Evolutionary conservation across 2,888 invertebrate genomes (phyloP).

Genomic region (Drosophila infuscata): DNA sequence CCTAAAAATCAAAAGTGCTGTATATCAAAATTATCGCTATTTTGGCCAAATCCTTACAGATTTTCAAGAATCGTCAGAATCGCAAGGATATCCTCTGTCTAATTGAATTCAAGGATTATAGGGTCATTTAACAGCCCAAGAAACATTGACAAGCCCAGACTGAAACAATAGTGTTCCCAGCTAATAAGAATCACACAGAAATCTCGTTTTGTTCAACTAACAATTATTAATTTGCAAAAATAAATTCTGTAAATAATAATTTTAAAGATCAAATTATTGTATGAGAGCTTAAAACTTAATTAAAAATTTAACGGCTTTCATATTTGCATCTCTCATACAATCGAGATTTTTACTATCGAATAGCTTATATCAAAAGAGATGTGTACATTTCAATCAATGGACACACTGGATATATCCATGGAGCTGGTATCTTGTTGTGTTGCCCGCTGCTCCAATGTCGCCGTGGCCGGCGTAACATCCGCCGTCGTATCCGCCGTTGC

Average conservation of each 20-base stretch:
- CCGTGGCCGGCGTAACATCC: slow-evolving; percentile 12
- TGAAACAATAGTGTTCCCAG: too few species aligned
- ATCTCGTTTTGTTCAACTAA: neutral
- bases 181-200: neutral
- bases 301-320: neutral
- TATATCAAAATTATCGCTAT: rapidly evolving
- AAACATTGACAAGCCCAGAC: too few species aligned
- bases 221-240: slow-evolving; percentile 3
- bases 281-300: neutral
- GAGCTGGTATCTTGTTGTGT: slow-evolving; percentile 66
- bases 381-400: slow-evolving; percentile 75
- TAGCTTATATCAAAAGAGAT: slow-evolving; percentile 33
- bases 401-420: slow-evolving; percentile 84
- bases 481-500: slow-evolving; percentile 24
- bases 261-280: neutral
- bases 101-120: neutral
- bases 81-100: neutral
- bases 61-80: neutral
- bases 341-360: slow-evolving; percentile 6
- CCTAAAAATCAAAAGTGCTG: neutral
- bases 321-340: neutral
- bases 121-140: too few species aligned
- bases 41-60: neutral
- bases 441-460: slow-evolving; percentile 27
- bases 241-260: neutral